A percentile compares a stretch with the other conserved stretches of the same genome.
Conservation (phyloP, 2,888 invertebrate species). For the Sarcophaga subvicina region DNA sequence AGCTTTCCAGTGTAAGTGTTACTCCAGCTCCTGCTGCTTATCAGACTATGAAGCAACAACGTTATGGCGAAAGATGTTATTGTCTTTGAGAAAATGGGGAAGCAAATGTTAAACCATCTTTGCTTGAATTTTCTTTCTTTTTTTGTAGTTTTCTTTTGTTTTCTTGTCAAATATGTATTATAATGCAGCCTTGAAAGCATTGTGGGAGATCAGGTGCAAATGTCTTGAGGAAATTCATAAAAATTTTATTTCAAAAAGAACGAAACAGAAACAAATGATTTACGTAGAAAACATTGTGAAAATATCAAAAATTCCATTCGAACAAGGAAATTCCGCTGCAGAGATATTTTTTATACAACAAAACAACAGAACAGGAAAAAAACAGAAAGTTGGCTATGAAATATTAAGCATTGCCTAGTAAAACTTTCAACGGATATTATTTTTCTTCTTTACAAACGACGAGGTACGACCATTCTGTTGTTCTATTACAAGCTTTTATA, state of each 20-base stretch:
- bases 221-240: constrained; percentile 56
- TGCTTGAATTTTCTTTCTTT: constrained; percentile 22
- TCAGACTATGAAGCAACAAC: constrained; percentile 58
- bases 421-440: background rate
- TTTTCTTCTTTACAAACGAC: background rate
- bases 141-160: constrained; percentile 15
- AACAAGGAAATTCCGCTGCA: background rate
- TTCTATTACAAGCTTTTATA: too few relatives aligned
- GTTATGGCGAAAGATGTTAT: constrained; percentile 18
- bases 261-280: constrained; percentile 13
- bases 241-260: constrained; percentile 11
- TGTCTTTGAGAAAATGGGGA: constrained; percentile 24
- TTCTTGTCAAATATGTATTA: constrained; percentile 47
- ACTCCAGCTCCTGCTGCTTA: constrained; percentile 46
- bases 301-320: constrained; percentile 43
- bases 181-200: constrained; percentile 55
- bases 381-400: background rate
- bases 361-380: background rate
- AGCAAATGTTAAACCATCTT: constrained; percentile 54
- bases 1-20: background rate
- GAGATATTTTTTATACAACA: background rate
- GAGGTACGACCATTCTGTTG: too few relatives aligned
- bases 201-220: constrained; percentile 65
- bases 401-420: background rate
- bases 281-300: constrained; percentile 8